Conservation (phyloP, 2,797 vertebrate genomes). For the Dicrostonyx torquatus region DNA sequence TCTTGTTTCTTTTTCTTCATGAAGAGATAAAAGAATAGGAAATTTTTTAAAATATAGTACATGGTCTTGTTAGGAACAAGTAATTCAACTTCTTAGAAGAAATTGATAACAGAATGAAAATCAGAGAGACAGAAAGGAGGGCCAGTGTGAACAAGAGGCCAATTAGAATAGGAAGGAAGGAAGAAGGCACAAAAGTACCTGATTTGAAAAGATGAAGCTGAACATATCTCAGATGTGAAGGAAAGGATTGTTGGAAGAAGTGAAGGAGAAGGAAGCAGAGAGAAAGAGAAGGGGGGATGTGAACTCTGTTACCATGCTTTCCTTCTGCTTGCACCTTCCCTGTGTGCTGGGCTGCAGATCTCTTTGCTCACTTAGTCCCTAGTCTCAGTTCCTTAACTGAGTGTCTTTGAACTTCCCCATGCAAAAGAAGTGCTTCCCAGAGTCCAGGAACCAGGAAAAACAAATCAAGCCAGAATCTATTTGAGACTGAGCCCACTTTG, state of each 20-base stretch:
- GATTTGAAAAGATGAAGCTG: neutral
- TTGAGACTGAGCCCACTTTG: neutral
- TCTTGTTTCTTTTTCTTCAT: neutral
- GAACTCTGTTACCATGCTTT: no score
- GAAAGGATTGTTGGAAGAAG: neutral
- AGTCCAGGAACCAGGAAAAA: neutral
- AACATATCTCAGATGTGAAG: neutral
- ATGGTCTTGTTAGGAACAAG: neutral
- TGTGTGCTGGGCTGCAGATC: neutral
- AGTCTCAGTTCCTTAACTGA: neutral
- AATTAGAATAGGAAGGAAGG: neutral
- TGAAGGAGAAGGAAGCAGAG: neutral
- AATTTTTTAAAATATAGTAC: neutral
- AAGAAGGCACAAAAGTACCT: neutral
- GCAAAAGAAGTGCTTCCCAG: neutral
- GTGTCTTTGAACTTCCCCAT: neutral
- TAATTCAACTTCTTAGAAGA: neutral
- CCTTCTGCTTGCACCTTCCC: neutral
- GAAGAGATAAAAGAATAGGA: neutral
- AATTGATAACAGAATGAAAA: neutral
- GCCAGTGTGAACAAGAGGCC: neutral
- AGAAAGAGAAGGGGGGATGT: accelerated
- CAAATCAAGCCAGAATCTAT: neutral
- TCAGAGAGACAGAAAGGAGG: neutral
- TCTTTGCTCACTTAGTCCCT: neutral